Conservation (phyloP, 2,113 vertebrate genomes). For the Pterocles orientalis region DNA sequence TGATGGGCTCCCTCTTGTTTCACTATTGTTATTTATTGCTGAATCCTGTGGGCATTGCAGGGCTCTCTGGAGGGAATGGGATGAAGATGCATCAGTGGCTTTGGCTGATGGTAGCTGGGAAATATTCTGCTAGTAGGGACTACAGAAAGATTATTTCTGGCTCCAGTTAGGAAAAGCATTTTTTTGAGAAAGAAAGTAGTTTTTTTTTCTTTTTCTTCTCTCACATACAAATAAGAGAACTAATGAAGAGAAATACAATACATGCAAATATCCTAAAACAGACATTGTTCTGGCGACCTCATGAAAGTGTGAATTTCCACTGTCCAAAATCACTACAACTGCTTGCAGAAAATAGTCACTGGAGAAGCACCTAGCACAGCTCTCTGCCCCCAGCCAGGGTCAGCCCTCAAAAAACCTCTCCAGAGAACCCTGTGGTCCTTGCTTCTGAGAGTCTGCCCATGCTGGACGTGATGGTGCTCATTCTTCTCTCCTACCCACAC, state of each 20-base stretch:
- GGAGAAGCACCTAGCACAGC: not conserved
- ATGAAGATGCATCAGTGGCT: not conserved
- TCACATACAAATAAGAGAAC: not conserved
- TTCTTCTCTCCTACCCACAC: not conserved
- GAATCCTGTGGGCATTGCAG: not conserved
- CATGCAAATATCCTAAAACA: not conserved
- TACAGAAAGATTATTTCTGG: not conserved
- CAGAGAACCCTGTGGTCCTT: not conserved
- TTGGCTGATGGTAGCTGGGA: not conserved
- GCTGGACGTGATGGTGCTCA: not conserved
- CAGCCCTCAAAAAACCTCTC: not conserved
- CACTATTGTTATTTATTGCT: not conserved
- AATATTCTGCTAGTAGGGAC: not conserved
- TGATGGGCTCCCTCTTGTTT: not conserved
- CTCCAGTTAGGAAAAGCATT: not conserved
- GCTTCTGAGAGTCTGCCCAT: not conserved
- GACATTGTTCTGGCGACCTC: not conserved
- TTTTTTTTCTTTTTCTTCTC: not conserved
- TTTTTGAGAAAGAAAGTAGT: not conserved
- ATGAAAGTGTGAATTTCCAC: not conserved
- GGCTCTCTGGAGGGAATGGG: rapidly evolving
- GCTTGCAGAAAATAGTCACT: not conserved
- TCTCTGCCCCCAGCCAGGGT: not conserved
- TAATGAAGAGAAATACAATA: not conserved
- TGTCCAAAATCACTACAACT: not conserved